A percentile compares a stretch with the other conserved stretches of the same genome.
Conservation (phyloP, 2,797 vertebrate species). For the Semotilus atromaculatus region DNA sequence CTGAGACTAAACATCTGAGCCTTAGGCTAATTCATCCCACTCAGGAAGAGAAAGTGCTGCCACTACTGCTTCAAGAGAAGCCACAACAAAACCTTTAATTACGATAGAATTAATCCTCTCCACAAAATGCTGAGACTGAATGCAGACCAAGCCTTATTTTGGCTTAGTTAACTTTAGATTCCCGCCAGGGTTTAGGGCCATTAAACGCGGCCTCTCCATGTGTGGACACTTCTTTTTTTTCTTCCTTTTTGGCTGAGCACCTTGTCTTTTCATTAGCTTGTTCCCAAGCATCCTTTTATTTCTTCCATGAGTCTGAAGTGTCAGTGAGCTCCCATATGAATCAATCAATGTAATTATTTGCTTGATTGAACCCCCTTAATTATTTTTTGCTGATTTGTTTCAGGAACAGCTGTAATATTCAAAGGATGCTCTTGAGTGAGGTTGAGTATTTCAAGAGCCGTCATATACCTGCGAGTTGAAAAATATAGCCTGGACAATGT, state of each 20-base stretch:
- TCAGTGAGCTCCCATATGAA: conserved; percentile 42
- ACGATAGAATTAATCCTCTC: conserved; percentile 70
- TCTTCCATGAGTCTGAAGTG: conserved; percentile 43
- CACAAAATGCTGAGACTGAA: conserved; percentile 51
- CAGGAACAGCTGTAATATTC: conserved; percentile 44
- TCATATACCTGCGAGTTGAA: conserved; percentile 6
- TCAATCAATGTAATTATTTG: conserved; percentile 55
- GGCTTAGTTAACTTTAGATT: not conserved
- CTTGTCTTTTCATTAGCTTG: conserved; percentile 44
- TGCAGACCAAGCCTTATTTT: conserved; percentile 13
- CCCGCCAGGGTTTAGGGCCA: not conserved
- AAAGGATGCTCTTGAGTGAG: conserved; percentile 36
- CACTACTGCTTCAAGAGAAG: conserved; percentile 56
- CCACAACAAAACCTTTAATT: conserved; percentile 69
- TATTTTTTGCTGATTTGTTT: conserved; percentile 50
- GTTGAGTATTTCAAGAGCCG: conserved; percentile 16
- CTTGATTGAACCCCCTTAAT: conserved; percentile 50
- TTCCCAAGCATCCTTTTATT: conserved; percentile 47
- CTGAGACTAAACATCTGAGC: conserved; percentile 8
- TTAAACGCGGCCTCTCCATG: conserved; percentile 3
- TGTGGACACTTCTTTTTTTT: not conserved
- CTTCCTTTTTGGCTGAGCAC: conserved; percentile 9
- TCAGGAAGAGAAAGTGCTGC: conserved; percentile 5
- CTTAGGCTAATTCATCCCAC: conserved; percentile 21
- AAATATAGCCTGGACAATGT: conserved; percentile 10